Base-by-base conservation (phyloP, 2,888 invertebrate genomes). In the Drosophila tripunctata region DNA sequence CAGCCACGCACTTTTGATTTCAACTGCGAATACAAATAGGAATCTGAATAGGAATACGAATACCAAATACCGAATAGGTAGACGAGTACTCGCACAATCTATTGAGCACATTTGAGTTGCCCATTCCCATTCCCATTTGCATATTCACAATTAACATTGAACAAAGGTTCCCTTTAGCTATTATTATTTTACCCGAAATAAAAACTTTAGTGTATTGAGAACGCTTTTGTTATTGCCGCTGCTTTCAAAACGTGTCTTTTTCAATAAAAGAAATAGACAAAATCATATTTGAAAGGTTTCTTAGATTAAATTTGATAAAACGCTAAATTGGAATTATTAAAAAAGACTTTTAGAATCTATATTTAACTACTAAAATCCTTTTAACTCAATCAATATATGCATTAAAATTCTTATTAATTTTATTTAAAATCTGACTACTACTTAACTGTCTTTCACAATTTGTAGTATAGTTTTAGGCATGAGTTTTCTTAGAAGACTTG, bases 1-100 rank as follows among this genome's bases (percentile, higher is more conserved):
- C n/a, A 48, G 30, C 52, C n/a, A 75, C 78, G 69, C 78, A 75
- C 68, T 64, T 69, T 65, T 76, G 72, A 76, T 72, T 72, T 76
- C 6, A 22, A 63, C 36, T 40, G 40, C 24, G 55, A 44, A 36
- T 17, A 56, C 33, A 41, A 50, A 38, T 43, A 27, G 52, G 47
- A 48, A 55, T 52, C 27, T 51, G 31, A 31, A 30, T 51, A 10
- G 21, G 7, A 45, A 38, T 54, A 2, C 19, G 12, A 47, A 40
- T 27, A 10, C 0, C 24, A 10, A 47, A 40, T 27, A 10, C 0
- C 24, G 12, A 47, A 40, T 33, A 36, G 15, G 33, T 22, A 45
- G 4, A 6, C 43, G 24, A 43, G 14, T 19, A 50, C 17, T 36
- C 8, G 38, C n/a, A 19, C 38, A 12, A 38, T 14, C 15, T 40